These are phyloP conservation scores for Tipula vernalis DNA, from an alignment of 2,888 invertebrate genomes.

Conservation along the genomic window DNA sequence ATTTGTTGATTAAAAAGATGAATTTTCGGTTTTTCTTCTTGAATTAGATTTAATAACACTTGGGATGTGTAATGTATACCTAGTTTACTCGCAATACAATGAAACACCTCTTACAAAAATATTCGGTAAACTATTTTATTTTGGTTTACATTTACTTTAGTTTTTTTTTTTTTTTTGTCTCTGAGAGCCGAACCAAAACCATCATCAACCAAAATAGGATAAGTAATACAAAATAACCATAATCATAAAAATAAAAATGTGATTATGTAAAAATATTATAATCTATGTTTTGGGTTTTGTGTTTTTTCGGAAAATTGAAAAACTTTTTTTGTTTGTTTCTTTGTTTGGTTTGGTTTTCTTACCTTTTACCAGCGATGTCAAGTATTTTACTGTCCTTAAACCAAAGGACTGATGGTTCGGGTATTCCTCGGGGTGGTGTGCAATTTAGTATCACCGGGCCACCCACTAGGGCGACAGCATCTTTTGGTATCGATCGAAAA, in stretches of 20 bases:
- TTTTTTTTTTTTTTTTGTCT: neutral
- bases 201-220: neutral
- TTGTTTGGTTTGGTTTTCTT: neutral
- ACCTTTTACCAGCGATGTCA: constrained; percentile 24
- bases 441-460: constrained; percentile 23
- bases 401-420: constrained; percentile 24
- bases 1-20: neutral
- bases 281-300: neutral
- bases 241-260: neutral
- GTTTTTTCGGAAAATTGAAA: neutral
- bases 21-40: neutral
- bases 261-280: neutral
- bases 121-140: neutral
- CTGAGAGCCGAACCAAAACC: neutral
- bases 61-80: neutral
- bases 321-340: neutral
- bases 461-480: constrained; percentile 23
- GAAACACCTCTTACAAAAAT: neutral
- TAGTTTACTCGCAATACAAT: neutral
- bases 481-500: constrained; percentile 22
- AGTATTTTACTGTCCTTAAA: constrained; percentile 22
- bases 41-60: neutral
- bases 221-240: neutral
- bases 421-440: constrained; percentile 23
- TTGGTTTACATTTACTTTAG: neutral